phyloP scores from a whole-genome alignment of 2,888 invertebrate genomes.

The Esperia sulphurella region DNA sequence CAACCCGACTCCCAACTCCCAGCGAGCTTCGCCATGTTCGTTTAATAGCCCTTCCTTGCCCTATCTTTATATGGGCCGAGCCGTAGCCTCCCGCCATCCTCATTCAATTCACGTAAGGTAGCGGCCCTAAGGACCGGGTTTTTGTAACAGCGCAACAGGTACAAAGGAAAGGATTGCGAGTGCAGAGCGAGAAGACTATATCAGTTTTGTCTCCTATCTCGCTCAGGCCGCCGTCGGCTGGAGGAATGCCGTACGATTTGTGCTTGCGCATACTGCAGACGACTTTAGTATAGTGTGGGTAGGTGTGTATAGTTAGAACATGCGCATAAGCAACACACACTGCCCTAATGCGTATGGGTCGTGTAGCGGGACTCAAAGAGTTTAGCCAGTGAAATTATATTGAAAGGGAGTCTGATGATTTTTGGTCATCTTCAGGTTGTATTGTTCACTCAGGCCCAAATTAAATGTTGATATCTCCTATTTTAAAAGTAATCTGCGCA shows the following conservation, averaged over 20 bases:
- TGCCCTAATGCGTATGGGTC: conserved; percentile 79
- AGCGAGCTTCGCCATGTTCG: conserved; percentile 49
- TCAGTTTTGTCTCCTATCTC: conserved; percentile 43
- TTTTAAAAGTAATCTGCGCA: background rate
- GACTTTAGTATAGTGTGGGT: conserved; percentile 42
- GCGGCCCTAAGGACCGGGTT: conserved; percentile 78
- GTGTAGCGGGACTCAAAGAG: conserved; percentile 75
- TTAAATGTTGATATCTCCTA: background rate
- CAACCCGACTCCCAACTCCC: conserved; percentile 53
- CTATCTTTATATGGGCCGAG: conserved; percentile 77
- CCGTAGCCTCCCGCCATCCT: conserved; percentile 74
- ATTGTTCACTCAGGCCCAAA: conserved; percentile 4
- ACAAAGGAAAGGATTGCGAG: conserved; percentile 79
- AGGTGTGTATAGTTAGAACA: conserved; percentile 44
- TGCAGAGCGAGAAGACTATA: conserved; percentile 53
- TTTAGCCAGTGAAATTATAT: conserved; percentile 78
- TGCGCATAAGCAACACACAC: conserved; percentile 69
- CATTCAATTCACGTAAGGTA: conserved; percentile 79
- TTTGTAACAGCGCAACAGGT: conserved; percentile 79
- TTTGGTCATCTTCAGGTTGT: conserved; percentile 52
- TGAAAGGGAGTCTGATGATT: conserved; percentile 77
- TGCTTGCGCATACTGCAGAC: conserved; percentile 68
- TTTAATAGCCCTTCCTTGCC: conserved; percentile 70
- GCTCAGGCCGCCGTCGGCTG: conserved; percentile 43
- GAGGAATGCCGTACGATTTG: conserved; percentile 79